phyloP scores from a whole-genome alignment of 2,888 invertebrate genomes.

The Melipona bicolor region DNA sequence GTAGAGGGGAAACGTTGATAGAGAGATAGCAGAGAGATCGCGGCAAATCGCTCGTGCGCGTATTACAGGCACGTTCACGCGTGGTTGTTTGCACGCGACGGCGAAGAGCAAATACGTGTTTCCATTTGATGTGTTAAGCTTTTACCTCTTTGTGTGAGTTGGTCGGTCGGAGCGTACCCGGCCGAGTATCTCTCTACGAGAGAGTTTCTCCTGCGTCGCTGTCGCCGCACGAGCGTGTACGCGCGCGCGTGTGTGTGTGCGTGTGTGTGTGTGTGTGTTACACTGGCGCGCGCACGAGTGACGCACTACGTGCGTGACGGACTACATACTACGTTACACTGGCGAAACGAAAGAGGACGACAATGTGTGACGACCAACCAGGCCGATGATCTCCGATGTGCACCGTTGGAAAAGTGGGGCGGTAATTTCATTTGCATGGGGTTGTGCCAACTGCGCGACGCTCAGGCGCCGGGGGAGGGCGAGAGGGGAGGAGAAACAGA shows the following conservation, averaged over 20 bases:
- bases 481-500: too few relatives aligned
- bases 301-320: slow-evolving; percentile 11
- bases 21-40: slow-evolving; percentile 55
- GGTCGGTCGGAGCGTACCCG: background rate
- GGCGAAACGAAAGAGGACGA: slow-evolving; percentile 49
- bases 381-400: slow-evolving; percentile 57
- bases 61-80: slow-evolving; percentile 66
- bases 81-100: slow-evolving; percentile 70
- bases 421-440: slow-evolving; percentile 76
- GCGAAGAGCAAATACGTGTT: slow-evolving; percentile 79
- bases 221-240: background rate
- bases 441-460: slow-evolving; percentile 52
- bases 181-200: slow-evolving; percentile 18
- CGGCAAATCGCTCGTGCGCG: slow-evolving; percentile 64
- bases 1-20: slow-evolving; percentile 18
- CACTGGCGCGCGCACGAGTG: background rate
- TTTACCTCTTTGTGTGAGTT: slow-evolving; percentile 60
- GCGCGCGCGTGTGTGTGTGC: background rate
- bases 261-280: background rate
- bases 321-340: slow-evolving; percentile 18
- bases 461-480: background rate
- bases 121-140: slow-evolving; percentile 74
- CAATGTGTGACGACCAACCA: slow-evolving; percentile 25
- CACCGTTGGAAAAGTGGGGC: slow-evolving; percentile 62
- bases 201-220: slow-evolving; percentile 11